A percentile compares a stretch with the other conserved stretches of the same genome.
phyloP scores from a whole-genome alignment of 2,113 vertebrate species.

The Mixornis gularis region DNA sequence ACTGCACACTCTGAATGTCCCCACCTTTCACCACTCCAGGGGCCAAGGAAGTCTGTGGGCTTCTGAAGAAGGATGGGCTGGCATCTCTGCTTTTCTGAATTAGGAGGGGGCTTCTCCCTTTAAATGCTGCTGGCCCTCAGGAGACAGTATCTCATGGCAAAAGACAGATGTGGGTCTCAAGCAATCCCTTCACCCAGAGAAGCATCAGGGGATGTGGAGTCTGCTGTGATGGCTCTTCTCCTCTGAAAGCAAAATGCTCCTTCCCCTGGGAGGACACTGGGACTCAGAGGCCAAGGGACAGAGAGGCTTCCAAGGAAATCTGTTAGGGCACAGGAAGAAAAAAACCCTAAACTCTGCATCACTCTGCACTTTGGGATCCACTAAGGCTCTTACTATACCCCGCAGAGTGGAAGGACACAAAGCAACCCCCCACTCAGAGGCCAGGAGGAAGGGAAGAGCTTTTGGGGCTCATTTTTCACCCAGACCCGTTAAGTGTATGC shows the following conservation, averaged over 20 bases:
- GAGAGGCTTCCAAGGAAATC: neutral
- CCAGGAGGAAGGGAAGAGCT: neutral
- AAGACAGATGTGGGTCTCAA: neutral
- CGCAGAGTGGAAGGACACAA: fast-evolving
- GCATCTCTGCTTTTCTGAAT: neutral
- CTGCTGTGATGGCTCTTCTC: neutral
- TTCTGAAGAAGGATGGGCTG: neutral
- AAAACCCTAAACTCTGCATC: neutral
- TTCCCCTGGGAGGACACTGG: neutral
- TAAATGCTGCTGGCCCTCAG: neutral
- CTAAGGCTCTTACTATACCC: neutral
- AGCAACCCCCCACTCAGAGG: neutral
- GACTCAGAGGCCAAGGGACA: neutral
- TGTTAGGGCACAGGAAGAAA: neutral
- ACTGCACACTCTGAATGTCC: neutral
- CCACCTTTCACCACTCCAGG: neutral
- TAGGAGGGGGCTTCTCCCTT: neutral
- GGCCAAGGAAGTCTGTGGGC: neutral
- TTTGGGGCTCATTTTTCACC: neutral
- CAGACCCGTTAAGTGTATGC: fast-evolving
- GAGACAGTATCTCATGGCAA: neutral
- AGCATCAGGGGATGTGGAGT: neutral
- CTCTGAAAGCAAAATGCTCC: neutral
- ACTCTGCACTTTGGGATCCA: neutral
- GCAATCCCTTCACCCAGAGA: neutral